Conservation (phyloP, 2,888 invertebrate species). For the Metopia argyrocephala region DNA sequence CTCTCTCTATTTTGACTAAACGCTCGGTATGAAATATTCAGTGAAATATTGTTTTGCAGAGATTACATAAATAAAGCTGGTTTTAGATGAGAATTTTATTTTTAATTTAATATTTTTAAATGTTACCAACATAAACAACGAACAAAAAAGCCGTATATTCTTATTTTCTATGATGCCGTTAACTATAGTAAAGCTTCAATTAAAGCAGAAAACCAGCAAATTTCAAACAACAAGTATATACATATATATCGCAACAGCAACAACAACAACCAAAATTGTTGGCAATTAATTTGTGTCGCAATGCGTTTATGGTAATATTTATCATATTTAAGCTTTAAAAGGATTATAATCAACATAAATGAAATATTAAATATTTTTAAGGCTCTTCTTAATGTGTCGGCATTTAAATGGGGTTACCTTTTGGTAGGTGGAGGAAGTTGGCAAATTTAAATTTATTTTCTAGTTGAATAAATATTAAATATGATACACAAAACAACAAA, state of each 20-base stretch:
- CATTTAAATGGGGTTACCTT: not conserved
- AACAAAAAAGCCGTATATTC: too few relatives aligned
- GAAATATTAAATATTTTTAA: not conserved
- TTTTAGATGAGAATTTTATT: too few relatives aligned
- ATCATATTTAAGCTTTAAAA: slow-evolving; percentile 25
- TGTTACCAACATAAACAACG: not conserved
- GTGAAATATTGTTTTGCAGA: too few relatives aligned
- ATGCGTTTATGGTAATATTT: slow-evolving; percentile 41
- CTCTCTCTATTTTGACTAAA: too few relatives aligned
- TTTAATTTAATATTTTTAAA: too few relatives aligned
- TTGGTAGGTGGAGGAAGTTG: too few relatives aligned
- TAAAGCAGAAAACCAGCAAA: not conserved
- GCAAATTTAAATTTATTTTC: not conserved
- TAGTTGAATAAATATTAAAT: not conserved
- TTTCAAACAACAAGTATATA: not conserved
- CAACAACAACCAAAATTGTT: slow-evolving; percentile 26
- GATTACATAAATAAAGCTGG: too few relatives aligned
- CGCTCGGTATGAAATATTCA: too few relatives aligned
- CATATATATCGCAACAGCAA: not conserved
- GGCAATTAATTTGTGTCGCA: slow-evolving; percentile 59
- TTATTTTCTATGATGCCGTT: too few relatives aligned
- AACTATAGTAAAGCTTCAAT: too few relatives aligned
- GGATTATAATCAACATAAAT: slow-evolving; percentile 18
- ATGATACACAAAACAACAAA: too few relatives aligned
- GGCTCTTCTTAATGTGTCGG: not conserved